Base-by-base conservation (phyloP, 2,888 invertebrate genomes). In the Machimus atricapillus region DNA sequence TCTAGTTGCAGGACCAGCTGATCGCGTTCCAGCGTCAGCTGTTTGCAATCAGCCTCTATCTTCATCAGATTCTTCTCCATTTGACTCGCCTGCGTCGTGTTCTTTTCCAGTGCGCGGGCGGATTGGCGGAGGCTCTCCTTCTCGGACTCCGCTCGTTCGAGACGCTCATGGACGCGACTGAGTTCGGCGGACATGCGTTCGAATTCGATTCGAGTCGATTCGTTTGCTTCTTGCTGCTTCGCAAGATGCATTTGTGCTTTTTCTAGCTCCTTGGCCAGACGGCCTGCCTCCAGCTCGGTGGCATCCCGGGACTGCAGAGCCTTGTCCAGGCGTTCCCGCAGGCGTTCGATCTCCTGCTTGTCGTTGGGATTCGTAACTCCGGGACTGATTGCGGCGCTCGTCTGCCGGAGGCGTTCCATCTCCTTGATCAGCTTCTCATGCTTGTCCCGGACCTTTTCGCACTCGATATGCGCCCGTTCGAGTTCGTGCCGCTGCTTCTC, bases 1-100 rank as follows among this genome's bases (percentile, higher is more conserved):
- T 98, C 97, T 91, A 98, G 92, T 91, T 98, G 98, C 89, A 96
- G 95, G 1, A 97, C 97, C 88, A 98, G 92, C 92, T 98, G 97
- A 91, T 98, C 97, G 81, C 92, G 89, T 91, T 98, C 98, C 89
- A 96, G 95, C 23, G 96, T 96, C 90, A 98, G 92, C 92, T 97
- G 97, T 90, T 97, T 97, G 87, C 97, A 95, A 89, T 98, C 97
- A 0, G 95, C 95, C 91, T 98, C 97, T 90, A 97, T 93, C 92
- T 97, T 97, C 85, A 96, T 95, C 89, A 97, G 95, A 91, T 97
- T 96, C 91, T 97, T 97, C 92, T 97, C 97, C 89, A 97, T 94
- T 87, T 97, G 96, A 88, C 96, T 96, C 8, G 96, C 95, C 91
- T 96, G 96, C 89, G 96, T 94, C 85, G 97, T 96, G 88, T 96